phyloP scores from a whole-genome alignment of 2,888 invertebrate genomes.

The Ypsolopha scabrella region DNA sequence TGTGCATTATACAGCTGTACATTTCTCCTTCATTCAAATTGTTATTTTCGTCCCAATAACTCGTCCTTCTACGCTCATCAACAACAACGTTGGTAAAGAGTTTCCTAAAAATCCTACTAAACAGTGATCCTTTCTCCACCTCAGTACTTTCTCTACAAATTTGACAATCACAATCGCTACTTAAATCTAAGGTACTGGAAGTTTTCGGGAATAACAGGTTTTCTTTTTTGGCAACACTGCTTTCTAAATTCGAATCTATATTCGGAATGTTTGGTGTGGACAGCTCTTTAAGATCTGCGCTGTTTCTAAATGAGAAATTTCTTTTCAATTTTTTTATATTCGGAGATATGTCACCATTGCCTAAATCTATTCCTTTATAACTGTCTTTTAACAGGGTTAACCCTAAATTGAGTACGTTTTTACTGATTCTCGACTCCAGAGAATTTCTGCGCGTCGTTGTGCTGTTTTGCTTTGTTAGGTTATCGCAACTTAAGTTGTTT shows the following conservation, averaged over 20 bases:
- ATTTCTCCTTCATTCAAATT: conserved; percentile 46
- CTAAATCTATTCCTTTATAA: conserved; percentile 13
- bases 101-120: conserved; percentile 34
- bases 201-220: conserved; percentile 21
- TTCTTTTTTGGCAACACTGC: conserved; percentile 32
- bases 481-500: conserved; percentile 27
- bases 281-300: conserved; percentile 11
- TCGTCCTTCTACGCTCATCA: conserved; percentile 35
- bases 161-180: conserved; percentile 51
- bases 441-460: not conserved
- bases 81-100: conserved; percentile 38
- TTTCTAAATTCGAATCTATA: conserved; percentile 6
- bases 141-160: conserved; percentile 42
- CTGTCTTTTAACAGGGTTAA: conserved; percentile 16
- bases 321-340: conserved; percentile 21
- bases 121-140: conserved; percentile 22
- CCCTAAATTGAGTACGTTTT: conserved; percentile 5
- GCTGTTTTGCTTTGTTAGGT: conserved; percentile 15
- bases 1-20: conserved; percentile 47
- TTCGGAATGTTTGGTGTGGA: not conserved
- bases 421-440: not conserved
- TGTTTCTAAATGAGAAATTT: conserved; percentile 15
- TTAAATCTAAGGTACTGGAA: conserved; percentile 36
- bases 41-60: conserved; percentile 48
- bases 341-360: conserved; percentile 13